These are phyloP conservation scores for Myotis yumanensis DNA, from an alignment of 2,113 vertebrate species.

Conservation along the genomic window DNA sequence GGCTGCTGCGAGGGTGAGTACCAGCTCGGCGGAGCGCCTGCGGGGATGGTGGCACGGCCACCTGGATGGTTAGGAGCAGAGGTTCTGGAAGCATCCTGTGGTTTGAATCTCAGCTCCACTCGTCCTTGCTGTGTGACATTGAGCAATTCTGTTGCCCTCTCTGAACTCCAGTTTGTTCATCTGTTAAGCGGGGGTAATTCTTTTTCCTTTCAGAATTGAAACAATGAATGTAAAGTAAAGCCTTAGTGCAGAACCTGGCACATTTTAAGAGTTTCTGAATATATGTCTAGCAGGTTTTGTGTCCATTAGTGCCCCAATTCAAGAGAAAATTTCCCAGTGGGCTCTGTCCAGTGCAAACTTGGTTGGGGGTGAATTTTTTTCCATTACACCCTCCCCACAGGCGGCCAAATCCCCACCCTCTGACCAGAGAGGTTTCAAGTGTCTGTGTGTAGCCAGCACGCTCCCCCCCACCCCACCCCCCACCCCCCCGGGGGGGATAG, in stretches of 20 bases:
- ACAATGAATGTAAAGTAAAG: background rate
- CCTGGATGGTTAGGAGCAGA: background rate
- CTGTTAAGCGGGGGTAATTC: background rate
- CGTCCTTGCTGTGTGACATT: background rate
- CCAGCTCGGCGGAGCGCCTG: rapidly evolving
- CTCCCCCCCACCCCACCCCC: too few relatives aligned
- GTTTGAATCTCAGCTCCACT: background rate
- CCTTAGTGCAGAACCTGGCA: background rate
- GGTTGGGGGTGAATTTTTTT: background rate
- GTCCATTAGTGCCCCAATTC: background rate
- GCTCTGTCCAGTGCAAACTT: background rate
- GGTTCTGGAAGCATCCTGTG: background rate
- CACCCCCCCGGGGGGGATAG: too few relatives aligned
- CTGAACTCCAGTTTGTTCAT: background rate
- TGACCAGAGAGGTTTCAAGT: background rate
- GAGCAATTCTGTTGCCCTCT: background rate
- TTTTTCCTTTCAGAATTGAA: background rate
- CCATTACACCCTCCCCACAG: background rate
- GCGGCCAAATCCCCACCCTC: background rate
- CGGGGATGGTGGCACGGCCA: background rate
- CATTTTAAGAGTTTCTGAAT: background rate
- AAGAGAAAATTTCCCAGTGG: background rate
- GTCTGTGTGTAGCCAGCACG: rapidly evolving
- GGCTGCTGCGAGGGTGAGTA: slow-evolving; percentile 79
- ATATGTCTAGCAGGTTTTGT: background rate